These are phyloP conservation scores for Triplophysa rosa DNA, from an alignment of 2,113 vertebrate genomes.

Conservation along the genomic window DNA sequence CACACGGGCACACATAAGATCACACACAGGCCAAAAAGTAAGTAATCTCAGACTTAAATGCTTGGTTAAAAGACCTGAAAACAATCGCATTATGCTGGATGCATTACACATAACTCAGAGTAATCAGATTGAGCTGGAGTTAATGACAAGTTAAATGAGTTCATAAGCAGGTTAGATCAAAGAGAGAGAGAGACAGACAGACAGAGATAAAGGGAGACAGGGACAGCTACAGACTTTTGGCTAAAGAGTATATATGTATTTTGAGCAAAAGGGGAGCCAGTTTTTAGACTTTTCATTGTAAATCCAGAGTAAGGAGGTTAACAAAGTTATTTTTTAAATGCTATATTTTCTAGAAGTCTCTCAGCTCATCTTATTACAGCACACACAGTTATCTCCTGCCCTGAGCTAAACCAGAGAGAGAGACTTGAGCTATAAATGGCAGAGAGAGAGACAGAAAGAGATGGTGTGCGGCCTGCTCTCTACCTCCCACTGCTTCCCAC, in stretches of 20 bases:
- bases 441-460: conserved; percentile 23
- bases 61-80: conserved; percentile 48
- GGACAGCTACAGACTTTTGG: neutral
- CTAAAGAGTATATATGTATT: neutral
- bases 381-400: conserved; percentile 40
- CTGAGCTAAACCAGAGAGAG: conserved; percentile 46
- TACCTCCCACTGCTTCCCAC: conserved; percentile 48
- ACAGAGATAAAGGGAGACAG: neutral
- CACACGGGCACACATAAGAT: neutral
- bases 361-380: conserved; percentile 2
- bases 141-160: conserved; percentile 47
- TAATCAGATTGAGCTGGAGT: conserved; percentile 24
- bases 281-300: neutral
- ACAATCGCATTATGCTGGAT: conserved; percentile 56
- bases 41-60: conserved; percentile 25
- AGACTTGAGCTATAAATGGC: conserved; percentile 48
- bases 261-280: neutral
- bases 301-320: neutral
- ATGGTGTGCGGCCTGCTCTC: conserved; percentile 31
- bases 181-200: neutral
- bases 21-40: neutral
- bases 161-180: neutral
- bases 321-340: neutral
- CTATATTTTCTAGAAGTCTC: conserved; percentile 1
- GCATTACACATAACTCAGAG: conserved; percentile 36